phyloP scores from a whole-genome alignment of 2,888 invertebrate species.

The Philhelius pedissequus region DNA sequence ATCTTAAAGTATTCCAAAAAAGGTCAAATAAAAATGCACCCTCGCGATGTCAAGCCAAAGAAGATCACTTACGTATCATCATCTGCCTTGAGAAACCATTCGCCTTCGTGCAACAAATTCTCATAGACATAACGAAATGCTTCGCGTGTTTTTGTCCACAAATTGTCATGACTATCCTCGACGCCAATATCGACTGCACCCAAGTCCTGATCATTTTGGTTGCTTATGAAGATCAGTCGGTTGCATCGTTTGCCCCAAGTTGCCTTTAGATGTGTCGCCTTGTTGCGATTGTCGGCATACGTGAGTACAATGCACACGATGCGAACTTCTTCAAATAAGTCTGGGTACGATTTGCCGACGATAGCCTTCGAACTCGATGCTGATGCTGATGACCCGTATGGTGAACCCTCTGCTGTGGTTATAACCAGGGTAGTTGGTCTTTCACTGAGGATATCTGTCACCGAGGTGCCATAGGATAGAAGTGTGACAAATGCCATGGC shows the following conservation, averaged over 20 bases:
- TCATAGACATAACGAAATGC: constrained; percentile 92
- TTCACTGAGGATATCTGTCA: constrained; percentile 51
- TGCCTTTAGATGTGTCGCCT: constrained; percentile 92
- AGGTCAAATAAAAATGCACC: constrained; percentile 1
- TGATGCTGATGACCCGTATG: constrained; percentile 29
- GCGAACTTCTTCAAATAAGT: constrained; percentile 85
- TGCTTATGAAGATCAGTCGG: constrained; percentile 91
- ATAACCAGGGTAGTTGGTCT: constrained; percentile 43
- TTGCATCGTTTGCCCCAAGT: constrained; percentile 96
- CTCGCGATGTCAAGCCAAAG: background rate
- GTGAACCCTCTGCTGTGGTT: constrained; percentile 46
- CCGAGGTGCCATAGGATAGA: constrained; percentile 64
- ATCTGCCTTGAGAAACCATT: constrained; percentile 98
- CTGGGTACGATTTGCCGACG: constrained; percentile 13
- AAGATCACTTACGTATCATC: constrained; percentile 92
- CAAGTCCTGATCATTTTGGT: constrained; percentile 84
- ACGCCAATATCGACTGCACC: constrained; percentile 90
- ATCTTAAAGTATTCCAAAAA: constrained; percentile 80
- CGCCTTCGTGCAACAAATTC: constrained; percentile 88
- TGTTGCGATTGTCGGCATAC: constrained; percentile 90
- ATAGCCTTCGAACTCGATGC: background rate
- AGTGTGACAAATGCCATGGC: constrained; percentile 72
- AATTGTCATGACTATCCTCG: constrained; percentile 88
- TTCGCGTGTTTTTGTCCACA: constrained; percentile 97
- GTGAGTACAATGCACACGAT: constrained; percentile 98